phyloP scores from a whole-genome alignment of 2,797 vertebrate genomes.

The Xenentodon cancila region DNA sequence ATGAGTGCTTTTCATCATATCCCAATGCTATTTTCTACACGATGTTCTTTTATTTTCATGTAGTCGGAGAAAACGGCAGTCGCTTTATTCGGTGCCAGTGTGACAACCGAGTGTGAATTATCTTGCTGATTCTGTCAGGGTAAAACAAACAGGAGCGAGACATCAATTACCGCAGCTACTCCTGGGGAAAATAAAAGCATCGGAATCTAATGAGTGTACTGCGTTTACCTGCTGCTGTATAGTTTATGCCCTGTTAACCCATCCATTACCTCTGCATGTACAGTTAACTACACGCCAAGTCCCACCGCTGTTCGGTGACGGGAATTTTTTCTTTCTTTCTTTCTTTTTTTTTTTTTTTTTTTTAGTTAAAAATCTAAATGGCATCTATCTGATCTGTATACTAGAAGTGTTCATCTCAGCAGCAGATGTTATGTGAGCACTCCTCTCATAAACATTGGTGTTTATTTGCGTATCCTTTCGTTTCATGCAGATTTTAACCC shows the following conservation, averaged over 20 bases:
- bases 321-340: neutral
- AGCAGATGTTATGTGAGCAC: constrained; percentile 37
- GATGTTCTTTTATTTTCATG: constrained; percentile 27
- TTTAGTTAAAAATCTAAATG: constrained; percentile 15
- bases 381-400: constrained; percentile 21
- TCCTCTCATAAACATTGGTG: constrained; percentile 51
- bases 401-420: constrained; percentile 34
- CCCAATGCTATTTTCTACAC: neutral
- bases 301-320: constrained; percentile 21
- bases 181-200: constrained; percentile 77
- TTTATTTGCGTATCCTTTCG: constrained; percentile 60
- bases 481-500: constrained; percentile 67
- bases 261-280: constrained; percentile 70
- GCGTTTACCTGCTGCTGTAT: constrained; percentile 77
- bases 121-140: constrained; percentile 60
- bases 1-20: constrained; percentile 6
- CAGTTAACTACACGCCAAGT: constrained; percentile 51
- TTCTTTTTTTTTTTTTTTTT: neutral
- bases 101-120: constrained; percentile 71
- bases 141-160: constrained; percentile 78
- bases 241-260: constrained; percentile 77
- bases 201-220: constrained; percentile 76
- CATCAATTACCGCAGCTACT: constrained; percentile 76
- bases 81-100: constrained; percentile 60
- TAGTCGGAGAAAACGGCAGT: constrained; percentile 42